A percentile compares a stretch with the other conserved stretches of the same genome.
Evolutionary conservation across 2,797 vertebrate species (phyloP).

Genomic region (Clarias platycephalus): DNA sequence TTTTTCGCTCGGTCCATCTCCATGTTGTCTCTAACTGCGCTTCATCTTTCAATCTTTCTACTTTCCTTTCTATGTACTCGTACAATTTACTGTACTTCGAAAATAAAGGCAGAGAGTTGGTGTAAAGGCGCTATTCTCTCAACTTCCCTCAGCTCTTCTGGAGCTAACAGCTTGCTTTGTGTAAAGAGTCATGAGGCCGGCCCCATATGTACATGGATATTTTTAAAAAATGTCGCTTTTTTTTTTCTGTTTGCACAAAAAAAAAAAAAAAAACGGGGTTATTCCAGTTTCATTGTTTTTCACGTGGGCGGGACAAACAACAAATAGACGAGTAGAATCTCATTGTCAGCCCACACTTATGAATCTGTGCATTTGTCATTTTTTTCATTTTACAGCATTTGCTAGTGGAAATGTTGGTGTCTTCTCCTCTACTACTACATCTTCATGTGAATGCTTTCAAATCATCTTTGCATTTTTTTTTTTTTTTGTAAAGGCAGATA

Average conservation of each 20-base stretch:
- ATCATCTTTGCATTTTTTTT: background rate
- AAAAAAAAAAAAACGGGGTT: background rate
- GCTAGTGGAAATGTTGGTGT: background rate
- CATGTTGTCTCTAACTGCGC: background rate
- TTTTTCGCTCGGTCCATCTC: background rate
- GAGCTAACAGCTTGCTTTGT: background rate
- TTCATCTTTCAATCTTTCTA: background rate
- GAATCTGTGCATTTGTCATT: background rate
- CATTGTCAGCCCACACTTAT: background rate
- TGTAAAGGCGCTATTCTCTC: no score
- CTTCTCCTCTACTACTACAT: background rate
- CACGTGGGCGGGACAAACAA: background rate
- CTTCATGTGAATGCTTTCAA: background rate
- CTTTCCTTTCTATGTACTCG: constrained; percentile 28
- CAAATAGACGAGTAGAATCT: background rate
- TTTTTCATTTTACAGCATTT: background rate
- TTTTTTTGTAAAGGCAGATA: background rate
- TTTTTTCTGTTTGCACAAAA: background rate
- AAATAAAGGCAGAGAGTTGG: background rate
- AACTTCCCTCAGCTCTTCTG: background rate
- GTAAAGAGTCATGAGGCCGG: background rate
- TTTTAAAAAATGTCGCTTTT: background rate
- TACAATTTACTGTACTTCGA: background rate
- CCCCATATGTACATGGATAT: background rate
- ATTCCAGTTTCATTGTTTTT: background rate